Percentiles rank a stretch among this genome's conserved stretches.
phyloP scores from a whole-genome alignment of 2,888 invertebrate genomes.

The Troides helena region DNA sequence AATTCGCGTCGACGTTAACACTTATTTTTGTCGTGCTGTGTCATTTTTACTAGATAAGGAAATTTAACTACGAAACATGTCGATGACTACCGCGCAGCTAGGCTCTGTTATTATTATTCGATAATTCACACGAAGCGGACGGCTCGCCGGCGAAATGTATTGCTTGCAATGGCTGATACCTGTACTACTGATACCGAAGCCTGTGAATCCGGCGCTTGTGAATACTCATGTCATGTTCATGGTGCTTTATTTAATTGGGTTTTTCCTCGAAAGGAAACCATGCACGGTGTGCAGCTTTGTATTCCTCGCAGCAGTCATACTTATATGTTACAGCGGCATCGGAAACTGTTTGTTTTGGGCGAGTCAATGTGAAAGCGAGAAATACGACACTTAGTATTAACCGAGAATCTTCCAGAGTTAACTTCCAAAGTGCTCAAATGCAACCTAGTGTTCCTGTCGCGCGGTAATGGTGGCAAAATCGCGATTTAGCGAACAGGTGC shows the following conservation, averaged over 20 bases:
- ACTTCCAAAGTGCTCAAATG: slow-evolving; percentile 60
- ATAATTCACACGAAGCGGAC: slow-evolving; percentile 24
- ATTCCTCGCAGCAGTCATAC: slow-evolving; percentile 94
- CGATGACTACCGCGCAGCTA: slow-evolving; percentile 30
- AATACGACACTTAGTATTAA: slow-evolving; percentile 73
- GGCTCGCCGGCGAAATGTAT: slow-evolving; percentile 84
- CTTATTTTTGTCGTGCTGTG: slow-evolving; percentile 35
- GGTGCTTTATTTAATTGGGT: slow-evolving; percentile 96
- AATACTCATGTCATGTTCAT: slow-evolving; percentile 99
- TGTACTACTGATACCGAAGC: slow-evolving; percentile 97
- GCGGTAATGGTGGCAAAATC: slow-evolving; percentile 40
- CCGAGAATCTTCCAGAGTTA: slow-evolving; percentile 47
- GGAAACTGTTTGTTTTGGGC: slow-evolving; percentile 97
- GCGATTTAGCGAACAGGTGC: slow-evolving; percentile 23
- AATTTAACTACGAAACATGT: slow-evolving; percentile 35
- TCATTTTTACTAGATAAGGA: slow-evolving; percentile 42
- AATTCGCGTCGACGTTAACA: slow-evolving; percentile 25
- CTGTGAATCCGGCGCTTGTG: slow-evolving; percentile 96
- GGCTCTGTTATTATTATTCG: slow-evolving; percentile 19
- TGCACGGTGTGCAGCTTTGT: slow-evolving; percentile 98
- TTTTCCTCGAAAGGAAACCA: slow-evolving; percentile 96
- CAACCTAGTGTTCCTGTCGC: slow-evolving; percentile 51
- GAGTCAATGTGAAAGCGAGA: slow-evolving; percentile 86
- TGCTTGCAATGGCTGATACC: slow-evolving; percentile 99
- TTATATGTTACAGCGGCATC: slow-evolving; percentile 97